These are phyloP conservation scores for Chromobotia macracanthus DNA, from an alignment of 2,797 vertebrate species.

Conservation along the genomic window DNA sequence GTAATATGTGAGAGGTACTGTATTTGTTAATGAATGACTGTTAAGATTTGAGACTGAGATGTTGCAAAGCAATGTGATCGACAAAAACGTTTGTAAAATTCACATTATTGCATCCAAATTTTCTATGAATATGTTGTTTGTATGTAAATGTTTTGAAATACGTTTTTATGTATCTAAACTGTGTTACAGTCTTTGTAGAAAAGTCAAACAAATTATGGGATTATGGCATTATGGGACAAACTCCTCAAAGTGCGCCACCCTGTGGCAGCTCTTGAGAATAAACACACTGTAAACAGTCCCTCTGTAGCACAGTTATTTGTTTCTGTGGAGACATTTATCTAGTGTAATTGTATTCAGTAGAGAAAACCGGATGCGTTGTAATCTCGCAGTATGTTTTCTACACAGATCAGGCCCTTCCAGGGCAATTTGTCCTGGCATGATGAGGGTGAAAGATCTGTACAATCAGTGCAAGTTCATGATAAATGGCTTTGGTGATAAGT, in stretches of 20 bases:
- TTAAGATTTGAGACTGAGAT: conserved; percentile 39
- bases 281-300: too few species aligned
- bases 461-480: conserved; percentile 60
- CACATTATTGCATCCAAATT: background rate
- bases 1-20: background rate
- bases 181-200: conserved; percentile 25
- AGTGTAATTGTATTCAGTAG: conserved; percentile 61
- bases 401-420: conserved; percentile 57
- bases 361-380: conserved; percentile 56
- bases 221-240: conserved; percentile 30
- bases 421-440: conserved; percentile 62
- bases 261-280: conserved; percentile 46
- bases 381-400: conserved; percentile 57
- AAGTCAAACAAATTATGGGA: too few species aligned
- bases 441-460: conserved; percentile 58
- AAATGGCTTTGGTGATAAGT: conserved; percentile 61
- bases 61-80: conserved; percentile 17
- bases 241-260: conserved; percentile 45
- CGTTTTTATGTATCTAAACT: conserved; percentile 30
- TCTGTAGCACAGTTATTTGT: conserved; percentile 56
- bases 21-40: background rate
- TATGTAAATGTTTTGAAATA: background rate
- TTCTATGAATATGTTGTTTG: conserved; percentile 21
- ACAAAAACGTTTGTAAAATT: background rate
- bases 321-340: conserved; percentile 60